Percentiles rank a stretch among this genome's conserved stretches.
Evolutionary conservation across 2,797 vertebrate genomes (phyloP).

Genomic region (Anabacerthia variegaticeps): DNA sequence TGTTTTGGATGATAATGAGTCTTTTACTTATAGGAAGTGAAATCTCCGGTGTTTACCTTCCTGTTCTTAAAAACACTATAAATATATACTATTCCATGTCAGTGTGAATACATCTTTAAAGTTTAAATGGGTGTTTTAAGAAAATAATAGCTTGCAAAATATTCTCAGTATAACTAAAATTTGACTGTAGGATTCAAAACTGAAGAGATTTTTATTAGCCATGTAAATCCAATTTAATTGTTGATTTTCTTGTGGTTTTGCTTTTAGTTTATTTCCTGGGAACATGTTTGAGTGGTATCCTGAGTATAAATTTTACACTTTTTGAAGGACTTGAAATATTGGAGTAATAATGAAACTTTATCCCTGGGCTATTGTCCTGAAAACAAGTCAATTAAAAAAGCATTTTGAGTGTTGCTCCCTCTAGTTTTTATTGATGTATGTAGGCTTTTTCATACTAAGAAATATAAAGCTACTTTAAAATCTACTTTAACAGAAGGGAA

Average conservation of each 20-base stretch:
- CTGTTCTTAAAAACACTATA: not conserved
- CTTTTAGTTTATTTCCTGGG: not conserved
- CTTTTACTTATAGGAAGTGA: not conserved
- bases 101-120: not conserved
- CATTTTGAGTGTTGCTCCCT: not conserved
- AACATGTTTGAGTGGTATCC: not conserved
- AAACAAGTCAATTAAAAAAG: constrained; percentile 15
- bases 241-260: not conserved
- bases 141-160: not conserved
- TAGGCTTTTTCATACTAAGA: not conserved
- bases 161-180: not conserved
- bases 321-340: not conserved
- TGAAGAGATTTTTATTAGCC: not conserved
- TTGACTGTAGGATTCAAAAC: not conserved
- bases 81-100: not conserved
- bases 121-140: not conserved
- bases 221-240: not conserved
- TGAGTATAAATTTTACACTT: not conserved
- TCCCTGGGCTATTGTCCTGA: not conserved
- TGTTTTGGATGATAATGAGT: not conserved
- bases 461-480: not conserved
- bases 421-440: constrained; percentile 4
- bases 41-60: not conserved
- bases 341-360: not conserved
- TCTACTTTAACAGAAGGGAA: not conserved